Base-by-base conservation (phyloP, 2,888 invertebrate species). In the Anoplius nigerrimus region DNA sequence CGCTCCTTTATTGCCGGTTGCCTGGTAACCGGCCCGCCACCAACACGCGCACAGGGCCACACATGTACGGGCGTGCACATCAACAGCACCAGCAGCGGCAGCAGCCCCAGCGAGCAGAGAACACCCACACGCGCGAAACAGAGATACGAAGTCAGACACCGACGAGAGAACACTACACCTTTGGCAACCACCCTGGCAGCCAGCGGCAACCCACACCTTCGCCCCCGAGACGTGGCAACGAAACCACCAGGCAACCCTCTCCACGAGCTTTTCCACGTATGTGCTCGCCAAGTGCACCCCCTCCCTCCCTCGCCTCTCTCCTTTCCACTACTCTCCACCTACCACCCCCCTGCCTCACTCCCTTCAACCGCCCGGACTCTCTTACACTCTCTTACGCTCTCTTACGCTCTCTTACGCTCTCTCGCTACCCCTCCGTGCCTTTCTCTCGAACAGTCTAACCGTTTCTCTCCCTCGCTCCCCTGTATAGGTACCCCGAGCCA, bases 1-100 rank as follows among this genome's bases (percentile, higher is more conserved):
- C 78, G 82, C 82, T 84, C 86, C 87, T 88, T 87, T 87, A 88
- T 88, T 83, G 85, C 81, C 79, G 82, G 88, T 88, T 88, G 88
- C 88, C 80, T 85, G 84, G 88, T 87, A 87, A 88, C 88, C 82
- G 76, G 76, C 78, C 81, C 79, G 78, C 79, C 81, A 79, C 81
- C 79, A 74, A 82, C 48, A n/a, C 84, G 78, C 80, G 78, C 77
- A 75, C 76, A 66, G 74, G 76, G 68, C n/a, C n/a, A n/a, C n/a
- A n/a, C n/a, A n/a, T n/a, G 72, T 45, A 21, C n/a, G 57, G 43
- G n/a, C 13, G 21, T 34, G 15, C 34, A 66, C 75, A 79, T 76
- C 77, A 18, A 57, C 57, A 11, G 16, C 54, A 16, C 24, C 16
- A 24, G 54, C 24, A 22, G 54, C 27, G 56, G n/a, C n/a, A n/a